Conservation (phyloP, 2,888 invertebrate genomes). For the Drosophila affinis region DNA sequence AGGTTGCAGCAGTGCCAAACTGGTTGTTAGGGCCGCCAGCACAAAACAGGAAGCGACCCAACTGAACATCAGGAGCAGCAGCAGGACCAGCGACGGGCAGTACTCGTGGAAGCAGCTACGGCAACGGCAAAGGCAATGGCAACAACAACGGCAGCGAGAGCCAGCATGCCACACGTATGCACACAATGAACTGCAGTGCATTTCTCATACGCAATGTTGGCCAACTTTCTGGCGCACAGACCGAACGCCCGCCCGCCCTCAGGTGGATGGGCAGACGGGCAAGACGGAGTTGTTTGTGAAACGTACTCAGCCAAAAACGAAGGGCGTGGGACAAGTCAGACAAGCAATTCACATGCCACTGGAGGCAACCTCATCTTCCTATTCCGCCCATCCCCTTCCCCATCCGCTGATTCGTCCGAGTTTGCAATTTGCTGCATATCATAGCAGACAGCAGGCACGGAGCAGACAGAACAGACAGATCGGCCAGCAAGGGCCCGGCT, state of each 20-base stretch:
- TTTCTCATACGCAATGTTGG: constrained; percentile 72
- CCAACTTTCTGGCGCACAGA: constrained; percentile 47
- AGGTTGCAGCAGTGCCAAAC: constrained; percentile 60
- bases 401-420: constrained; percentile 1
- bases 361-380: constrained; percentile 26
- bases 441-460: constrained; percentile 39
- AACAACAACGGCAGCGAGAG: constrained; percentile 32
- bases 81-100: constrained; percentile 5
- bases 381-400: background rate
- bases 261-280: constrained; percentile 31
- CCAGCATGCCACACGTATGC: constrained; percentile 43
- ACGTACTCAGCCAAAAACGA: constrained; percentile 43
- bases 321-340: constrained; percentile 58
- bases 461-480: background rate
- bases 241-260: constrained; percentile 20
- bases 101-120: too few relatives aligned
- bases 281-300: constrained; percentile 45
- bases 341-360: constrained; percentile 72
- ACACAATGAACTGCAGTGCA: constrained; percentile 52
- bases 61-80: constrained; percentile 55
- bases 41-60: constrained; percentile 53
- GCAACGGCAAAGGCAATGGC: constrained; percentile 15
- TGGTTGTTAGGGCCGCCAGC: constrained; percentile 59
- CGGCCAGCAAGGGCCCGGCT: constrained; percentile 12
- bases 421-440: constrained; percentile 73